Evolutionary conservation across 2,113 vertebrate species (phyloP).

Genomic region (Quiscalus mexicanus): DNA sequence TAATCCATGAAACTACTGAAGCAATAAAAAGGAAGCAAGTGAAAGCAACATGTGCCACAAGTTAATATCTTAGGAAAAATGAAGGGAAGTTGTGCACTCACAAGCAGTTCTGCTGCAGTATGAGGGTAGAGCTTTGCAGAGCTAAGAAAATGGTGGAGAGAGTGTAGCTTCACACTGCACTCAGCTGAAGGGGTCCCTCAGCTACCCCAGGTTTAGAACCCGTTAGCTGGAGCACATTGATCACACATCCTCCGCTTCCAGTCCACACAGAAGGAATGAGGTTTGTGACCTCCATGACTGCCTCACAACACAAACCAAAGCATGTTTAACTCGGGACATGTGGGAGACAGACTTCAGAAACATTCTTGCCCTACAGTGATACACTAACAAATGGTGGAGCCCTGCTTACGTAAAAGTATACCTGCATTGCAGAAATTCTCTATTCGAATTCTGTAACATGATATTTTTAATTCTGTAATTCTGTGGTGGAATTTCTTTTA

Average conservation of each 20-base stretch:
- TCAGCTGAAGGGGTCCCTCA: neutral
- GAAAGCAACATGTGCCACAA: neutral
- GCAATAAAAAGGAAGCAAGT: neutral
- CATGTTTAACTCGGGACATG: neutral
- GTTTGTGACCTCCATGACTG: neutral
- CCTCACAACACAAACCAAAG: neutral
- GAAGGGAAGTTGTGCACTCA: neutral
- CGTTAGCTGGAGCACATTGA: accelerated
- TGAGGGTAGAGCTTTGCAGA: neutral
- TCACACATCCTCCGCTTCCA: neutral
- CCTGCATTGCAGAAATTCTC: neutral
- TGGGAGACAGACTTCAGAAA: neutral
- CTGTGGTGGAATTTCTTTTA: neutral
- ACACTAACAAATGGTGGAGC: neutral
- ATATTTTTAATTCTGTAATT: neutral
- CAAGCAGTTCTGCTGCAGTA: neutral
- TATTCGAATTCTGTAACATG: neutral
- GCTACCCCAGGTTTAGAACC: neutral
- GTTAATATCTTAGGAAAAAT: neutral
- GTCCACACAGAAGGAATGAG: neutral
- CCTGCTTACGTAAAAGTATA: neutral
- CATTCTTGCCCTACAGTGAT: accelerated
- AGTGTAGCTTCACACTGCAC: neutral
- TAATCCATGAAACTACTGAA: neutral
- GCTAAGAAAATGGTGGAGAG: neutral